Base-by-base conservation (phyloP, 2,888 invertebrate genomes). In the Lottia scabra region DNA sequence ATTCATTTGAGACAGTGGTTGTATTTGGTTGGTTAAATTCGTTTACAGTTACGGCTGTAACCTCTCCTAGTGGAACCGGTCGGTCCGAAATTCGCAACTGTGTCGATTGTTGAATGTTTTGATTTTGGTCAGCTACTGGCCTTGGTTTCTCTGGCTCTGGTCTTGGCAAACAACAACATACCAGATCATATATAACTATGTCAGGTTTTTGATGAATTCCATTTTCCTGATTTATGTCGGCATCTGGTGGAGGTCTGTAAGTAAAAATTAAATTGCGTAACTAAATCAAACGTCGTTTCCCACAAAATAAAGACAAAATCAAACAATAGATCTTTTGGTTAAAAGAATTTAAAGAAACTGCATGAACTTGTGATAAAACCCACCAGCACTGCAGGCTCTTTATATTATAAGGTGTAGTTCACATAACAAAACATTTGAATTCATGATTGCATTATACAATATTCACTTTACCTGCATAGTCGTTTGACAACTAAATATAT, bases 401-500 rank as follows among this genome's bases (percentile, higher is more conserved):
- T 19, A 67, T 67, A 6, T 48, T 46, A 13, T 4, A 5, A 46
- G 46, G 8, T 13, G 13, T 44, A 10, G 23, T 23, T 67, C 67
- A 26, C 46, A 26, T 46, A 19, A 23, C 10, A n/a, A 27, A 68
- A 4, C 27, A 23, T 15, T 15, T 16, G 68, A 38, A 8, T 6
- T 38, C 38, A 38, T 38, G 38, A 10, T 6, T 1, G 30, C 5
- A 38, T 38, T 8, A 5, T 38, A 5, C 38, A 8, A 30, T 5
- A 38, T 38, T 38, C 10, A 4, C 38, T 70, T 73, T 71, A 75
- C 75, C 68, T 64, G 23, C 65, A 15, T 12, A 75, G 67, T 44
- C 70, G 66, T 64, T 70, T 73, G 56, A 78, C 70, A 63, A 78
- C 73, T 43, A 78, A 69, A 71, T 73, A 46, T 44, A 78, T 76